Evolutionary conservation across 2,888 invertebrate genomes (phyloP).

Genomic region (Pollenia amentaria): DNA sequence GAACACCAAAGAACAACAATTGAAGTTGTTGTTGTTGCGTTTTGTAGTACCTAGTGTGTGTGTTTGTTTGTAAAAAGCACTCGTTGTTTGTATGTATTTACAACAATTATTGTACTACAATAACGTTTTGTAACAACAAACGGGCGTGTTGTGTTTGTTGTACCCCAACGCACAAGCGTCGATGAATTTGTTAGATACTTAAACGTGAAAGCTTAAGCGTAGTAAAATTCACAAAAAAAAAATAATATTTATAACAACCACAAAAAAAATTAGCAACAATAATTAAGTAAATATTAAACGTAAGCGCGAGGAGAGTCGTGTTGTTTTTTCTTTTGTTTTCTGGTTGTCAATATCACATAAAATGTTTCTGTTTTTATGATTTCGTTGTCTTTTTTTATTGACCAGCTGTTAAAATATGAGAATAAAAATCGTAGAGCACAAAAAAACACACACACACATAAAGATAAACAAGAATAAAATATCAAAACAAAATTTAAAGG

Average conservation of each 20-base stretch:
- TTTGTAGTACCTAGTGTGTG: not conserved
- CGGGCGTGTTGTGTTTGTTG: slow-evolving; percentile 54
- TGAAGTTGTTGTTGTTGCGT: not conserved
- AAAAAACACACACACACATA: not conserved
- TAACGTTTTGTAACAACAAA: slow-evolving; percentile 67
- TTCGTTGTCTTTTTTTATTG: slow-evolving; percentile 23
- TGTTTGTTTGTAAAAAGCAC: not conserved
- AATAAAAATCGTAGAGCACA: not conserved
- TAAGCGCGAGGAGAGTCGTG: slow-evolving; percentile 59
- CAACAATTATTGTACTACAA: slow-evolving; percentile 5
- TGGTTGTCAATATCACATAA: slow-evolving; percentile 47
- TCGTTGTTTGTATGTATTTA: not conserved
- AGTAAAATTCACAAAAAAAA: not conserved
- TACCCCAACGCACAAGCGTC: slow-evolving; percentile 23
- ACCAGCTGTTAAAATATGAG: slow-evolving; percentile 66
- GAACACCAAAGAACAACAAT: slow-evolving; percentile 50
- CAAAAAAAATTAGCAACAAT: slow-evolving; percentile 11
- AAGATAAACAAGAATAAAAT: slow-evolving; percentile 22
- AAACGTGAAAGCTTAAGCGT: slow-evolving; percentile 69
- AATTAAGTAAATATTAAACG: slow-evolving; percentile 37
- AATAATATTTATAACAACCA: slow-evolving; percentile 8
- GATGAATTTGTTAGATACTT: slow-evolving; percentile 34
- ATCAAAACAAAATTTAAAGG: slow-evolving; percentile 36
- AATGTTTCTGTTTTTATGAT: slow-evolving; percentile 6
- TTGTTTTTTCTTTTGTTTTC: slow-evolving; percentile 5